A percentile compares a stretch with the other conserved stretches of the same genome.
These are phyloP conservation scores for Phania funesta DNA, from an alignment of 2,888 invertebrate genomes.

Conservation along the genomic window DNA sequence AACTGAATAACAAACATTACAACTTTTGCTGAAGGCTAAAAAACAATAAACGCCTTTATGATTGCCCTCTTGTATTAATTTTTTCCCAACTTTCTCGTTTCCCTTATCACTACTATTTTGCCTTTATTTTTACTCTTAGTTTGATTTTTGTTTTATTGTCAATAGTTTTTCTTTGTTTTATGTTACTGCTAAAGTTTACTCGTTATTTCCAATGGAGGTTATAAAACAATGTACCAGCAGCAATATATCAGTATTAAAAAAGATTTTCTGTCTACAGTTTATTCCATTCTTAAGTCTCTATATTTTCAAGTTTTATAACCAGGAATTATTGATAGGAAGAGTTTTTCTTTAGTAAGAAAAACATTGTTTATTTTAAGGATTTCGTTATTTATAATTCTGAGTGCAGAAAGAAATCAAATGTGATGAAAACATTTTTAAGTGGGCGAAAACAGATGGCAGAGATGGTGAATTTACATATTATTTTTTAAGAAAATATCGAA, in stretches of 20 bases:
- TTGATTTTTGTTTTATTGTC: constrained; percentile 45
- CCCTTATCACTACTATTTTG: not conserved
- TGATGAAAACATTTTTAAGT: constrained; percentile 14
- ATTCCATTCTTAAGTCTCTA: constrained; percentile 22
- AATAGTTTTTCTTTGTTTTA: constrained; percentile 29
- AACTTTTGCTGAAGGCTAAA: too few relatives aligned
- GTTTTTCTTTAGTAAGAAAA: constrained; percentile 25
- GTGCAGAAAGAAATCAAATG: constrained; percentile 31
- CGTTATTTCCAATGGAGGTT: constrained; percentile 29
- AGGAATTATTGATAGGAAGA: constrained; percentile 39
- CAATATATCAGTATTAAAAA: constrained; percentile 55
- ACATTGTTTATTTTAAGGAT: constrained; percentile 60
- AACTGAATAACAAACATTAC: too few relatives aligned
- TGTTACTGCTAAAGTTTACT: constrained; percentile 4
- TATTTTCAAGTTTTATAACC: constrained; percentile 14
- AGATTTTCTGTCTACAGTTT: constrained; percentile 42
- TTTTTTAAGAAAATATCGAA: not conserved
- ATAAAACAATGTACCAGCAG: constrained; percentile 42
- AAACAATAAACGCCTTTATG: too few relatives aligned
- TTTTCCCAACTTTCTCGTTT: not conserved
- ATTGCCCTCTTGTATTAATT: not conserved
- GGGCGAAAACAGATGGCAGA: constrained; percentile 4
- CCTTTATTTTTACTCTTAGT: not conserved
- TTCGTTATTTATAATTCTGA: constrained; percentile 45
- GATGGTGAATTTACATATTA: not conserved